A percentile compares a stretch with the other conserved stretches of the same genome.
Conservation (phyloP, 2,797 vertebrate genomes). For the Pangasius mekongensis region DNA sequence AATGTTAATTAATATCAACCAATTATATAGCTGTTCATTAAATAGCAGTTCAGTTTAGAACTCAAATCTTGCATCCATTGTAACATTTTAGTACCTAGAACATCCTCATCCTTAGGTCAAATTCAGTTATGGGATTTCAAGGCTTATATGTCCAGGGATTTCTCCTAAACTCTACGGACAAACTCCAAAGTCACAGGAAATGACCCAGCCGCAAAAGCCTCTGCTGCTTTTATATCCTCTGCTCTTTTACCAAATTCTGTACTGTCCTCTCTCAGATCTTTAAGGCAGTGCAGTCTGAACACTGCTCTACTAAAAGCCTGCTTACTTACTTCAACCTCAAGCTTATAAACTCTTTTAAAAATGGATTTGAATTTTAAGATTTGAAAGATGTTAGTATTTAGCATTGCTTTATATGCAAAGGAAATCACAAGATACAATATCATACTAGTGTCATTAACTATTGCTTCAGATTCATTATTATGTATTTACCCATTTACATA, state of each 20-base stretch:
- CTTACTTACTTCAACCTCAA: slow-evolving; percentile 49
- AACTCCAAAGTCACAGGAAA: slow-evolving; percentile 33
- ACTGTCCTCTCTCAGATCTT: slow-evolving; percentile 58
- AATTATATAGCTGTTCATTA: neutral
- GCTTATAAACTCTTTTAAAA: neutral
- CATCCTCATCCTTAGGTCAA: neutral
- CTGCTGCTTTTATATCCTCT: slow-evolving; percentile 53
- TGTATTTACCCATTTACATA: neutral
- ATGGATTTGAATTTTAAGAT: neutral
- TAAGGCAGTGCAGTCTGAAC: neutral
- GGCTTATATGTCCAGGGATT: neutral
- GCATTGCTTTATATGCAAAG: neutral
- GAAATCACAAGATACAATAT: neutral
- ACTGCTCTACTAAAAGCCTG: neutral
- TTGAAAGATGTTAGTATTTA: neutral
- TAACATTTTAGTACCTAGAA: neutral
- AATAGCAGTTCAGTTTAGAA: neutral
- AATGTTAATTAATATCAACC: neutral
- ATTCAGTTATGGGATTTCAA: neutral
- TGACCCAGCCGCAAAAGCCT: neutral
- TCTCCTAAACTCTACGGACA: slow-evolving; percentile 42
- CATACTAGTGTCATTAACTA: neutral
- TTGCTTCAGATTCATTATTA: neutral
- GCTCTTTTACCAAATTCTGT: slow-evolving; percentile 63
- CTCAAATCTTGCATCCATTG: neutral